phyloP scores from a whole-genome alignment of 1,140 invertebrate species.

The Hyles vespertilio region DNA sequence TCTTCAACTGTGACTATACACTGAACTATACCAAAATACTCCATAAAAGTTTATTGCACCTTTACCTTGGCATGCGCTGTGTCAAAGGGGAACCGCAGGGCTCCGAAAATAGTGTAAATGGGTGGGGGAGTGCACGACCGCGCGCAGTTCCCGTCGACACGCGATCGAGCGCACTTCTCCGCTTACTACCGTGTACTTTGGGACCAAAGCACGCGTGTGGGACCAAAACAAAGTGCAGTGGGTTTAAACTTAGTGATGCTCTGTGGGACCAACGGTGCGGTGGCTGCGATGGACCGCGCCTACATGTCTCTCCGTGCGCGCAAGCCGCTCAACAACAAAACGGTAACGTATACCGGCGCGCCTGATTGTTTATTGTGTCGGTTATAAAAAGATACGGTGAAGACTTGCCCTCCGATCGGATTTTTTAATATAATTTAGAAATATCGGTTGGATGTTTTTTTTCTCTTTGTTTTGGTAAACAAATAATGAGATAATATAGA shows the following conservation, averaged over 20 bases:
- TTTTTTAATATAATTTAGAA: no score
- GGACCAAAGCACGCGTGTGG: neutral
- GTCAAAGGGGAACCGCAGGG: constrained; percentile 22
- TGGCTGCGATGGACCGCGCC: constrained; percentile 70
- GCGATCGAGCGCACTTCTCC: constrained; percentile 1
- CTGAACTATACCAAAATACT: no score
- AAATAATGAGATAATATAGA: no score
- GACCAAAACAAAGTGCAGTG: no score
- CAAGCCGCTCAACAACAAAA: constrained; percentile 56
- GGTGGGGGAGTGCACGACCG: constrained; percentile 18
- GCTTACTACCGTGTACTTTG: neutral
- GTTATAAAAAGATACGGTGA: no score
- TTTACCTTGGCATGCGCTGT: constrained; percentile 7
- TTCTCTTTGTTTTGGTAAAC: no score
- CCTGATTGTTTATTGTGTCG: neutral
- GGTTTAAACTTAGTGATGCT: constrained; percentile 31
- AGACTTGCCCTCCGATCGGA: no score
- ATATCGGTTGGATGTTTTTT: no score
- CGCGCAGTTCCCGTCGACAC: constrained; percentile 25
- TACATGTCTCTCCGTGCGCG: constrained; percentile 72
- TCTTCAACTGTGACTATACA: no score
- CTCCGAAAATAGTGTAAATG: constrained; percentile 35
- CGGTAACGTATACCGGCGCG: constrained; percentile 31
- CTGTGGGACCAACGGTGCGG: constrained; percentile 57
- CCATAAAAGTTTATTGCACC: no score